Evolutionary conservation across 2,888 invertebrate species (phyloP), one percentile per base, ranked within the genome.

Genomic region (Synanthedon formicaeformis): DNA sequence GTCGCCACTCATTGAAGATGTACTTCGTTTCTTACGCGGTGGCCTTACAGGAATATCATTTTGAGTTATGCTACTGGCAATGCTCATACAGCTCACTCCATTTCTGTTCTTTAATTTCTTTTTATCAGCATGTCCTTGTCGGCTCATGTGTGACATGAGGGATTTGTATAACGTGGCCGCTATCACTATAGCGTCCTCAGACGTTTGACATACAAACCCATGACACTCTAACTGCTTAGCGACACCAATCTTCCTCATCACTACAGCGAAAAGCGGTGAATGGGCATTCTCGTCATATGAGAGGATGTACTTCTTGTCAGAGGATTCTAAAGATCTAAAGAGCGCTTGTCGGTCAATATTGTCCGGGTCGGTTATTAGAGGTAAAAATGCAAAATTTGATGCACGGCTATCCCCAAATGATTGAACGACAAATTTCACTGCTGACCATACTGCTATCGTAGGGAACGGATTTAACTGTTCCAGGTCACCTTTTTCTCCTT

Each of bases 381-480:
- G 96, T 58, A 96, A 81, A 73, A 96, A 96, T 41, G 96, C 96
- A 71, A 91, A 93, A 65, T 90, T 89, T 27, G 88, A 69, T 34
- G 88, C 88, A 51, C 72, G 78, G 4, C 86, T 81, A 49, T 89
- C 88, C 58, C 90, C 90, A 27, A 86, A 79, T 12, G 89, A 83
- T 57, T 93, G 92, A 16, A 93, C 90, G 6, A 94, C 92, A 71
- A 96, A 94, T 75, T 95, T 94, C 2, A 96, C 92, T 0, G 96
- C 96, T 14, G 96, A 96, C 96, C 96, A 96, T 2, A 96, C 96
- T 1, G 96, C 96, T 76, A 96, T 96, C 50, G 95, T 94, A 16
- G 96, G 94, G 69, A 96, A 96, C 2, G 96, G 94, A 68, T 96
- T 96, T 52, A 93, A 75, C 66, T 90, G 89, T 71, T 91, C 91